Evolutionary conservation across 2,113 vertebrate species (phyloP).

Genomic region (Ranitomeya imitator): DNA sequence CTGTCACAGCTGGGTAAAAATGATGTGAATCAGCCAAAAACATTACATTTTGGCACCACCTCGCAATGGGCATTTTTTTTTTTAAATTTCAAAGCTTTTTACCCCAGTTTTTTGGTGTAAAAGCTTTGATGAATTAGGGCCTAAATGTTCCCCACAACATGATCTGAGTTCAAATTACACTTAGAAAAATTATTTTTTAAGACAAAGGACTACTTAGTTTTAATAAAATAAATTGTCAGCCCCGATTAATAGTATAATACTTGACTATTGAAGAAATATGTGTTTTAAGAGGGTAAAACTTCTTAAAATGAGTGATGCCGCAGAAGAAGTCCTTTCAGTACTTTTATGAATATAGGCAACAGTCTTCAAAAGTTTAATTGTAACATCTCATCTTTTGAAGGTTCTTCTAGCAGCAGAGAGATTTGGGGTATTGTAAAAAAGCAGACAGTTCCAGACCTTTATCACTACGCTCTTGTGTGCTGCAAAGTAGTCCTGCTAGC

Average conservation of each 20-base stretch:
- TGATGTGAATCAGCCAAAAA: too few relatives aligned
- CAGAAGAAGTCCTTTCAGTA: slow-evolving; percentile 21
- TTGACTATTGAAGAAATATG: neutral
- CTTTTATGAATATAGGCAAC: slow-evolving; percentile 49
- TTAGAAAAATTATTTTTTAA: neutral
- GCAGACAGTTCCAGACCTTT: slow-evolving; percentile 54
- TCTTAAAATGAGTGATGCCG: neutral
- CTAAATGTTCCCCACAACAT: neutral
- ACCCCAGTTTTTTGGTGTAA: too few relatives aligned
- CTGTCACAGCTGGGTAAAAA: too few relatives aligned
- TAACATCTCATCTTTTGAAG: slow-evolving; percentile 55
- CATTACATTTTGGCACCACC: too few relatives aligned
- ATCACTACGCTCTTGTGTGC: slow-evolving; percentile 34
- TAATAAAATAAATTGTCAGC: neutral
- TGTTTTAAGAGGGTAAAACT: neutral
- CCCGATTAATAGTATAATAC: neutral
- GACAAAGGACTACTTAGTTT: neutral
- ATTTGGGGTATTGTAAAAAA: slow-evolving; percentile 57
- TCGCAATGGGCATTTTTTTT: too few relatives aligned
- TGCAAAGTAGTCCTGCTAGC: slow-evolving; percentile 56
- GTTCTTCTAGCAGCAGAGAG: slow-evolving; percentile 39
- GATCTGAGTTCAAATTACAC: neutral
- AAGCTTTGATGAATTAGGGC: too few relatives aligned
- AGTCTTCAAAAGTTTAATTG: slow-evolving; percentile 55
- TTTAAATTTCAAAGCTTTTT: too few relatives aligned